A percentile compares a stretch with the other conserved stretches of the same genome.
Evolutionary conservation across 2,797 vertebrate species (phyloP).

Genomic region (Xyrichtys novacula): DNA sequence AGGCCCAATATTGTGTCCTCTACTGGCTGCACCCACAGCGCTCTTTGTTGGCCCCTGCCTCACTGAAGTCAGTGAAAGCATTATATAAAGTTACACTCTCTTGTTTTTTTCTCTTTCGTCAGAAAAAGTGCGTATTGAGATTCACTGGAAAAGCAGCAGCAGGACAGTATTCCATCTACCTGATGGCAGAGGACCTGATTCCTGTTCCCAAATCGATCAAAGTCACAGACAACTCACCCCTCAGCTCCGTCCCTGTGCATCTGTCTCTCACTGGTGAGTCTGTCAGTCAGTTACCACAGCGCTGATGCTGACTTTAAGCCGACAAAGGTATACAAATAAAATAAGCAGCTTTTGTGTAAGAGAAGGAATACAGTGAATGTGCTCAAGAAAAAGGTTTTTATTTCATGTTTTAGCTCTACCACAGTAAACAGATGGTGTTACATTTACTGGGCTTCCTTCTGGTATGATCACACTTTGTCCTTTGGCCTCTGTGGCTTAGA

Average conservation of each 20-base stretch:
- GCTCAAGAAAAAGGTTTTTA: too few relatives aligned
- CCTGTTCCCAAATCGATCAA: constrained; percentile 18
- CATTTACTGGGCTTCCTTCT: too few relatives aligned
- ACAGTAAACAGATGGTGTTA: too few relatives aligned
- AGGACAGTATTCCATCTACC: constrained; percentile 76
- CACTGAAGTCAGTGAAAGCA: constrained; percentile 2
- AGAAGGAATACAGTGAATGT: too few relatives aligned
- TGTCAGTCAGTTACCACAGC: neutral
- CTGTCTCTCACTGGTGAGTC: constrained; percentile 80
- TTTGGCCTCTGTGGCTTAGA: too few relatives aligned
- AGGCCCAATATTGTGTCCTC: too few relatives aligned
- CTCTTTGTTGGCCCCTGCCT: too few relatives aligned
- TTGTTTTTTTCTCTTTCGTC: constrained; percentile 2
- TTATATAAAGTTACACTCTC: neutral
- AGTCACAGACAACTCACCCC: neutral
- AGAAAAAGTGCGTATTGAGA: constrained; percentile 71
- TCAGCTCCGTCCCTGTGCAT: constrained; percentile 78
- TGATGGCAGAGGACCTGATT: constrained; percentile 80
- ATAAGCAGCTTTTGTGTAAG: too few relatives aligned
- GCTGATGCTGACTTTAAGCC: neutral
- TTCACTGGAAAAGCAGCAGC: constrained; percentile 70
- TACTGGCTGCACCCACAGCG: too few relatives aligned
- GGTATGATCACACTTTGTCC: too few relatives aligned
- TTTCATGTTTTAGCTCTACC: too few relatives aligned
- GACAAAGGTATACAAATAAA: neutral